Conservation (phyloP, 2,797 vertebrate species). For the Streptopelia turtur region DNA sequence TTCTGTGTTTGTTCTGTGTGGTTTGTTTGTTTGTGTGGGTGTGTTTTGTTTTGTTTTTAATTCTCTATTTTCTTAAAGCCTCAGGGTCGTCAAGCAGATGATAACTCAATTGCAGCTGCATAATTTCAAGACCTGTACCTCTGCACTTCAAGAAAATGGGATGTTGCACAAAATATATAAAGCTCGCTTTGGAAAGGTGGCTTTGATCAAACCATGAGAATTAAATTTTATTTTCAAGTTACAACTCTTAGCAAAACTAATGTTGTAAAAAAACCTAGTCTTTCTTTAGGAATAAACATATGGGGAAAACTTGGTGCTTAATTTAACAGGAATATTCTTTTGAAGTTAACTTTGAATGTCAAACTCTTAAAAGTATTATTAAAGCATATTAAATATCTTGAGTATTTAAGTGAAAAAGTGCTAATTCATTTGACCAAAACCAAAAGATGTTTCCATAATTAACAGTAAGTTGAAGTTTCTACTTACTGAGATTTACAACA, state of each 20-base stretch:
- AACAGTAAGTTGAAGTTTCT: background rate
- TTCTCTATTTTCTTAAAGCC: slow-evolving; percentile 81
- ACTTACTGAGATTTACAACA: background rate
- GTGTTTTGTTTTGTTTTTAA: background rate
- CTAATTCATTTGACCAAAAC: background rate
- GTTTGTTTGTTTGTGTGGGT: background rate
- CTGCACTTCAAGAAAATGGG: slow-evolving; percentile 13
- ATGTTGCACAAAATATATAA: background rate
- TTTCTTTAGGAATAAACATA: slow-evolving; percentile 63
- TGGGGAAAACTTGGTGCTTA: slow-evolving; percentile 42
- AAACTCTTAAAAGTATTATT: background rate
- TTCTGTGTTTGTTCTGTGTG: background rate
- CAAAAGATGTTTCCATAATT: background rate
- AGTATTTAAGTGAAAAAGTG: slow-evolving; percentile 15
- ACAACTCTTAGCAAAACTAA: slow-evolving; percentile 30
- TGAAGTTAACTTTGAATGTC: slow-evolving; percentile 27
- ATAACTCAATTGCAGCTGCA: slow-evolving; percentile 88
- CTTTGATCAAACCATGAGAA: slow-evolving; percentile 55
- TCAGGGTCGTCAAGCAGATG: slow-evolving; percentile 89
- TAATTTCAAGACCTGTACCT: slow-evolving; percentile 65
- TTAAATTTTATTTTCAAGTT: slow-evolving; percentile 57
- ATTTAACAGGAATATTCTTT: background rate
- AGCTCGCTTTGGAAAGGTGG: slow-evolving; percentile 18
- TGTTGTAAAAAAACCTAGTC: slow-evolving; percentile 18
- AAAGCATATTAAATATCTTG: background rate